Percentiles rank a stretch among this genome's conserved stretches.
phyloP scores from a whole-genome alignment of 2,113 vertebrate genomes.

The Ceyx cyanopectus region DNA sequence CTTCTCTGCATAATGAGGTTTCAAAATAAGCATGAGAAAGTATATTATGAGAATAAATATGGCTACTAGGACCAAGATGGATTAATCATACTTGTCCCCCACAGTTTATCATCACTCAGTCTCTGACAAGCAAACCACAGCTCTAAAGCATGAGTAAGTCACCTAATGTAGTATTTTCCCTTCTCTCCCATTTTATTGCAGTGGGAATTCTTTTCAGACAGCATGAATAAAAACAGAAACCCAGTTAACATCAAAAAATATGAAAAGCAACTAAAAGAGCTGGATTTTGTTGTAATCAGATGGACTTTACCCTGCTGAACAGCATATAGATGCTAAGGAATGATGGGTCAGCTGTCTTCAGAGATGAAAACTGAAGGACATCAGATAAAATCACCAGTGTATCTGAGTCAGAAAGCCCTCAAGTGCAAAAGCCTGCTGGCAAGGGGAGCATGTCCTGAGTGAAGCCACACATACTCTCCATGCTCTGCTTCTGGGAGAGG shows the following conservation, averaged over 20 bases:
- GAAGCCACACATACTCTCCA: neutral
- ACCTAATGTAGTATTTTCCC: neutral
- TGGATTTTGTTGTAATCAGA: neutral
- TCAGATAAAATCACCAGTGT: neutral
- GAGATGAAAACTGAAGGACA: neutral
- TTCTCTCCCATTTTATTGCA: neutral
- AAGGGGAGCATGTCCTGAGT: neutral
- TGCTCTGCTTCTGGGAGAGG: accelerated
- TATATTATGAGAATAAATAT: neutral
- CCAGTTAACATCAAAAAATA: neutral
- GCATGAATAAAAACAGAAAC: neutral
- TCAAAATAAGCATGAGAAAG: neutral
- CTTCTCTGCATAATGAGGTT: neutral
- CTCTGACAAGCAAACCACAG: neutral
- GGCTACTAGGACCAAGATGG: neutral
- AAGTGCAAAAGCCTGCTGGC: neutral
- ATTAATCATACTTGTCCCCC: neutral
- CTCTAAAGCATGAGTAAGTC: neutral
- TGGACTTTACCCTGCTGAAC: constrained; percentile 9
- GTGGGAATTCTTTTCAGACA: neutral
- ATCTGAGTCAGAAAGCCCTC: neutral
- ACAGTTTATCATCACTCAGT: neutral
- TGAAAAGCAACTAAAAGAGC: neutral
- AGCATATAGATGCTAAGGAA: neutral
- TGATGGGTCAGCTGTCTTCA: neutral